Percentiles rank a stretch among this genome's conserved stretches.
phyloP scores from a whole-genome alignment of 2,797 vertebrate species.

The Enteromius viviparus region DNA sequence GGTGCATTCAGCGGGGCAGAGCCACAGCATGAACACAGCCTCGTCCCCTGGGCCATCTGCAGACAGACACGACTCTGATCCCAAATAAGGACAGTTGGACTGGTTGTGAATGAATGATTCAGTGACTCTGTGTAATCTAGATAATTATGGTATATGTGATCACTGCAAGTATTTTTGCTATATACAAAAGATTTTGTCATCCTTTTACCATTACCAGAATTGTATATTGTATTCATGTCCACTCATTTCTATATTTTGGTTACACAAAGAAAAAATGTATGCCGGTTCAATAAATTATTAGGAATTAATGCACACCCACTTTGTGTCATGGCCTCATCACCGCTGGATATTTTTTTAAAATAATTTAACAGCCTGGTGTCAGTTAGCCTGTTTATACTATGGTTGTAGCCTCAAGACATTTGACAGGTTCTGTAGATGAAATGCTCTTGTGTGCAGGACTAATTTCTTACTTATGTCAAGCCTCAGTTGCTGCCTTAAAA shows the following conservation, averaged over 20 bases:
- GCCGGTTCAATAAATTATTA: background rate
- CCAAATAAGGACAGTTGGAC: constrained; percentile 47
- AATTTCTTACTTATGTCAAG: background rate
- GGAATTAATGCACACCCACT: background rate
- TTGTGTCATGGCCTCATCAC: background rate
- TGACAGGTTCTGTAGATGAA: background rate
- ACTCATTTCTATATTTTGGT: background rate
- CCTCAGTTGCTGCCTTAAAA: background rate
- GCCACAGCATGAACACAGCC: constrained; percentile 65
- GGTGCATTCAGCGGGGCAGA: constrained; percentile 38
- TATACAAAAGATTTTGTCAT: background rate
- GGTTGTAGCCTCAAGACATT: background rate
- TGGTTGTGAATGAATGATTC: constrained; percentile 34
- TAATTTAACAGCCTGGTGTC: background rate
- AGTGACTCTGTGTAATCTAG: constrained; percentile 10
- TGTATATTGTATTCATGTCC: background rate
- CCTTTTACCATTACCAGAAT: background rate
- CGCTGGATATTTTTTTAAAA: background rate
- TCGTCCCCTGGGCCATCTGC: constrained; percentile 65
- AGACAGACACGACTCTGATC: constrained; percentile 52
- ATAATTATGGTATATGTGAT: constrained; percentile 1
- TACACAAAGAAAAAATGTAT: background rate
- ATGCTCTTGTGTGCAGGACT: background rate
- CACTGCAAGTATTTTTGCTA: background rate
- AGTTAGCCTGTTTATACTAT: background rate